These are phyloP conservation scores for Augochlora pura DNA, from an alignment of 1,140 invertebrate genomes.

Conservation along the genomic window DNA sequence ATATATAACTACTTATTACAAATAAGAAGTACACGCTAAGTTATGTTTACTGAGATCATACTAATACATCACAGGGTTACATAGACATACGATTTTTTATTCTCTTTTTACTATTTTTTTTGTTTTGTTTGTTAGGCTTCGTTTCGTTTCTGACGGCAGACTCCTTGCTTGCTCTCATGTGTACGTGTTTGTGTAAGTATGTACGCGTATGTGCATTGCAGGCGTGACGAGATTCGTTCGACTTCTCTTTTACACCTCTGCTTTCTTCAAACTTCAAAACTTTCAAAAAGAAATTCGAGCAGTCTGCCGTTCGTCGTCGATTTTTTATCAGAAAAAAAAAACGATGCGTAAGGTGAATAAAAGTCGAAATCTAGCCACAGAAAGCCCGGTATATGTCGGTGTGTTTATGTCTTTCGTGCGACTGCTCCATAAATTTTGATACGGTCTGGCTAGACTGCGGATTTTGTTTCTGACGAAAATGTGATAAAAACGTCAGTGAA, in stretches of 20 bases:
- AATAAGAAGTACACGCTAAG: conserved; percentile 75
- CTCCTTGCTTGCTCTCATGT: conserved; percentile 3
- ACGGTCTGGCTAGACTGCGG: too few species aligned
- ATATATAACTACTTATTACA: conserved; percentile 71
- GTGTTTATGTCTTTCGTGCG: background rate
- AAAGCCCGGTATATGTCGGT: background rate
- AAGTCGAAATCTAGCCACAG: background rate
- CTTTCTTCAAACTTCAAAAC: background rate
- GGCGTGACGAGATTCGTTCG: conserved; percentile 57
- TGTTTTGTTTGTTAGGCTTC: conserved; percentile 57
- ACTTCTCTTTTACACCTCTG: background rate
- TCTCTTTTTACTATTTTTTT: conserved; percentile 63
- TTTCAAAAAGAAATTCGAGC: background rate
- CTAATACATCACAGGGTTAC: conserved; percentile 82
- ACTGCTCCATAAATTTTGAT: too few species aligned
- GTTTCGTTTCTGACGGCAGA: conserved; percentile 53
- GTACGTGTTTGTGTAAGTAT: too few species aligned
- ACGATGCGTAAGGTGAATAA: background rate
- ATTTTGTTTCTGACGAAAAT: too few species aligned
- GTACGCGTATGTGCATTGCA: conserved; percentile 5
- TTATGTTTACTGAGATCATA: conserved; percentile 81
- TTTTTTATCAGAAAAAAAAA: background rate
- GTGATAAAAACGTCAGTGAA: too few species aligned
- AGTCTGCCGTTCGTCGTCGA: conserved; percentile 22
- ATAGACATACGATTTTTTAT: conserved; percentile 74